Conservation (phyloP, 2,888 invertebrate species). For the Maniola hyperantus region DNA sequence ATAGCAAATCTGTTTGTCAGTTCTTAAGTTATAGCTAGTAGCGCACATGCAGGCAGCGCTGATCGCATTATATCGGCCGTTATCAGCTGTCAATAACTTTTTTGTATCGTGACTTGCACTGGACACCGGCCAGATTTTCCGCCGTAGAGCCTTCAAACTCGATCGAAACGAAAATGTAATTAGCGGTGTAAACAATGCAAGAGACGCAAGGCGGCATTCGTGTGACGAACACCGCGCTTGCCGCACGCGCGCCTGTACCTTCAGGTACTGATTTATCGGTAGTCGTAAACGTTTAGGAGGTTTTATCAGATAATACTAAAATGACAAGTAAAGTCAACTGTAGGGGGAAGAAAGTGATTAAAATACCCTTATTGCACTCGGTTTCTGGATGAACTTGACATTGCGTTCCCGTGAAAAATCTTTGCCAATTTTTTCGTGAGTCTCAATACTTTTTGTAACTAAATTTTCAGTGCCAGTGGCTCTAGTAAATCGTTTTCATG, state of each 20-base stretch:
- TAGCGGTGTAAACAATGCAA: constrained; percentile 78
- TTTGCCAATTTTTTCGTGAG: constrained; percentile 46
- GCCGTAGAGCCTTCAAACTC: constrained; percentile 72
- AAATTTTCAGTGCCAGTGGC: constrained; percentile 60
- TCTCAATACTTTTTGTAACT: constrained; percentile 44
- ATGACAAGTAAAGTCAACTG: constrained; percentile 33
- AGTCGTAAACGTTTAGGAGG: constrained; percentile 53
- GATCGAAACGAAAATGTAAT: constrained; percentile 77
- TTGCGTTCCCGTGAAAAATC: constrained; percentile 50
- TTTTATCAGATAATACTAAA: not conserved
- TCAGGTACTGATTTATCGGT: constrained; percentile 58
- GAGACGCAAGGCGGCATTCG: constrained; percentile 70
- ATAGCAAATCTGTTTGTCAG: not conserved
- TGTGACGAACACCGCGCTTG: constrained; percentile 67
- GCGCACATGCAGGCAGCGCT: not conserved
- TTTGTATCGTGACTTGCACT: constrained; percentile 47
- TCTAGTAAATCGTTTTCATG: constrained; percentile 53
- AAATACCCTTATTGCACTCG: constrained; percentile 28
- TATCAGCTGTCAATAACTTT: constrained; percentile 19
- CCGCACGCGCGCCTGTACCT: constrained; percentile 62
- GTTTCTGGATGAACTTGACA: constrained; percentile 61
- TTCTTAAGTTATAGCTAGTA: not conserved
- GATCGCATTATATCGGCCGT: not conserved
- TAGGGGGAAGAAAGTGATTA: constrained; percentile 34
- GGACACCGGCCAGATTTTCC: constrained; percentile 69